Conservation (phyloP, 2,113 vertebrate genomes). For the Taurulus bubalis region DNA sequence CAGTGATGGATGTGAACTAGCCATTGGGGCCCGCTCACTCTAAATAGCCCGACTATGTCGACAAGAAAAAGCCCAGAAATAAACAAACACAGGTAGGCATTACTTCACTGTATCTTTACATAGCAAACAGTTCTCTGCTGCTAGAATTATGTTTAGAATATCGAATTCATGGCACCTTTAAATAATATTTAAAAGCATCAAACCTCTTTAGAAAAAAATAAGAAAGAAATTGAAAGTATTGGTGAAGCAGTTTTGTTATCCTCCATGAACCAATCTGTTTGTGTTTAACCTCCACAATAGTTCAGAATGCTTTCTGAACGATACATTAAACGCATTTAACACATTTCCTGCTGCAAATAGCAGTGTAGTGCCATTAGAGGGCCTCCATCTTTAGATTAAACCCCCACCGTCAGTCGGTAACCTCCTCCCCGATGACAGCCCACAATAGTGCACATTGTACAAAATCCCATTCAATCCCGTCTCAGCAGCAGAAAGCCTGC, state of each 20-base stretch:
- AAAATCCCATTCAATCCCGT: conserved; percentile 50
- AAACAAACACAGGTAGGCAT: too few relatives aligned
- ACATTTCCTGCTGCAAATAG: conserved; percentile 13
- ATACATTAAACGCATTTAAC: conserved; percentile 18
- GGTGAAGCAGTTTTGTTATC: not conserved
- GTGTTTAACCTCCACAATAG: not conserved
- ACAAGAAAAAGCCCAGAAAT: too few relatives aligned
- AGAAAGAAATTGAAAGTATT: not conserved
- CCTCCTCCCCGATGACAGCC: conserved; percentile 23
- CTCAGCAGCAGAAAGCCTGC: conserved; percentile 40
- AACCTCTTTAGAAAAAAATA: not conserved
- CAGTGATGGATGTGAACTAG: too few relatives aligned
- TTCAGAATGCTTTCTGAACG: not conserved
- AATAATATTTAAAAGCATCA: not conserved
- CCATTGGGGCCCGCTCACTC: too few relatives aligned
- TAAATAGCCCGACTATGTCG: too few relatives aligned
- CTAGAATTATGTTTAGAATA: too few relatives aligned
- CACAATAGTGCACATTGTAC: conserved; percentile 33
- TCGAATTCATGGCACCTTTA: too few relatives aligned
- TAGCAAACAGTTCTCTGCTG: too few relatives aligned
- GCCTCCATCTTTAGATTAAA: conserved; percentile 21
- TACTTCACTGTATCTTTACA: too few relatives aligned
- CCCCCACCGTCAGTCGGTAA: conserved; percentile 2
- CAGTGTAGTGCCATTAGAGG: not conserved
- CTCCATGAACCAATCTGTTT: not conserved